These are phyloP conservation scores for Dromococcyx pavoninus DNA, from an alignment of 2,797 vertebrate species.

Conservation along the genomic window DNA sequence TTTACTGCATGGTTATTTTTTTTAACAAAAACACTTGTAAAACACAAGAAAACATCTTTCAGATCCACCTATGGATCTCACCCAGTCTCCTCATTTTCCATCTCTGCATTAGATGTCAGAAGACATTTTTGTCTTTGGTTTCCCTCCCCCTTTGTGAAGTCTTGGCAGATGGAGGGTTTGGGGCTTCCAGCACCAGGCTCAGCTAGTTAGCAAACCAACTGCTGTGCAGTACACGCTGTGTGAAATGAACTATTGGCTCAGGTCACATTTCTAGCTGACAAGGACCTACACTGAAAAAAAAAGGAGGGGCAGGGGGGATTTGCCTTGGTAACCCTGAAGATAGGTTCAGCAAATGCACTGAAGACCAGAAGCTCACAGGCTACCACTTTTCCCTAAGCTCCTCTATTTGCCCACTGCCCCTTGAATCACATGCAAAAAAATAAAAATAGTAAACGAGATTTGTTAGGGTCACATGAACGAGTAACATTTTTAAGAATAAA, in stretches of 20 bases:
- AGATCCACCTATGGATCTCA: background rate
- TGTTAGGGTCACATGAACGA: background rate
- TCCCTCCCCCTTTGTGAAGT: background rate
- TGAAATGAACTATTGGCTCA: background rate
- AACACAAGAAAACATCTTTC: background rate
- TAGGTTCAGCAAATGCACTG: background rate
- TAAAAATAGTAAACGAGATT: background rate
- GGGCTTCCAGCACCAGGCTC: fast-evolving
- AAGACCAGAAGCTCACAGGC: background rate
- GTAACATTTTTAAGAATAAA: background rate
- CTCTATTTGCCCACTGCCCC: background rate
- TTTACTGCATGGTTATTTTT: background rate
- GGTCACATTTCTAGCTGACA: background rate
- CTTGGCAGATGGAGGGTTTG: background rate
- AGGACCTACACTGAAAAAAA: background rate
- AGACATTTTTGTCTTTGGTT: background rate
- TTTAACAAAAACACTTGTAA: background rate
- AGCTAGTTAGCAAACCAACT: background rate
- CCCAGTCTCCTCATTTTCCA: background rate
- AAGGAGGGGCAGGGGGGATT: background rate
- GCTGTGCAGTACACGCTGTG: background rate
- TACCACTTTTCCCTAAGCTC: background rate
- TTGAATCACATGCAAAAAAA: background rate
- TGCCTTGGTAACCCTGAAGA: background rate
- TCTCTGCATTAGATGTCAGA: background rate